Evolutionary conservation across 2,797 vertebrate genomes (phyloP), one percentile per base, ranked within the genome.

Genomic region (Iguana delicatissima): DNA sequence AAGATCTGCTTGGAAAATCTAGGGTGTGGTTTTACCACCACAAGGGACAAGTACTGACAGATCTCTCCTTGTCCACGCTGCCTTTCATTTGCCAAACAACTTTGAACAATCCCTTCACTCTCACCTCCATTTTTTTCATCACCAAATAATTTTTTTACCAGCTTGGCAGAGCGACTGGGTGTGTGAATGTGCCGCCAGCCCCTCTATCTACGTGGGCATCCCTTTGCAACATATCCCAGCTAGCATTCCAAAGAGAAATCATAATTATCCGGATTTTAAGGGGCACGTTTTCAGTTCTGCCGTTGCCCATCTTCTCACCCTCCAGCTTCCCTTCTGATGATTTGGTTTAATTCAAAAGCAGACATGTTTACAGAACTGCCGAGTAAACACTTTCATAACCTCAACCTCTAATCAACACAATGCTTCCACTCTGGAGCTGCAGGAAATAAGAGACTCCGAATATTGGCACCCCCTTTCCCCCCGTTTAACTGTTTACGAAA

Each of bases 381-480:
- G 6, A 52, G 91, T 18, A 67, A 73, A 82, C 84, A 59, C 7
- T 13, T 88, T 42, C 0, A 0, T 62, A 64, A 3, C 87, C 80
- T 77, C 69, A 35, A 18, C 81, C 67, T 80, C 76, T 52, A 42
- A 87, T 83, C 81, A 87, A 76, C 38, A 18, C 67, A 32, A 82
- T 35, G 6, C 73, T 80, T 74, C 77, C 80, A 73, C 52, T 76
- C 52, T 67, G 74, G 42, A 12, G 12, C 42, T 72, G 29, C 9
- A 42, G 80, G n/a, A 79, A 84, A 89, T 14, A 52, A 24, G n/a
- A 10, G 24, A 6, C 26, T 57, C 26, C 55, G 69, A 35, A 72
- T 32, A 12, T 24, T 24, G 50, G 62, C 76, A 72, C 5, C 16
- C 38, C 69, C 16, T 10, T 8, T 20, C 52, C 87, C n/a, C 64